Percentiles rank a stretch among this genome's conserved stretches.
Conservation (phyloP, 2,888 invertebrate species). For the Drosophila pseudotakahashii region DNA sequence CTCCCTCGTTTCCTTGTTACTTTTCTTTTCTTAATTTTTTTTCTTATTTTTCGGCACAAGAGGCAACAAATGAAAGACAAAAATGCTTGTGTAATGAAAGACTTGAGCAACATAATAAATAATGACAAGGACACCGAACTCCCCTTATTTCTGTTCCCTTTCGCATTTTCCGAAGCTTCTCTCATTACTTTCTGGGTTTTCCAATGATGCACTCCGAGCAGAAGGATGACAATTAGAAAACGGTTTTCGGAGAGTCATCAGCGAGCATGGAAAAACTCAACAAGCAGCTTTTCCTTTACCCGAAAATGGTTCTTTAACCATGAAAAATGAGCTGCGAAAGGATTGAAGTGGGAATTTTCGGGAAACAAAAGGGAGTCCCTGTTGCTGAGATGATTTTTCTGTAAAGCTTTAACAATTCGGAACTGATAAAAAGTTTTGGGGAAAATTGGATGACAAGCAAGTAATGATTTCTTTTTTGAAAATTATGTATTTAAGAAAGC, state of each 20-base stretch:
- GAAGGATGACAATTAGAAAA: slow-evolving; percentile 71
- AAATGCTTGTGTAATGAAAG: slow-evolving; percentile 76
- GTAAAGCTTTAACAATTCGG: not conserved
- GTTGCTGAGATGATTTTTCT: not conserved
- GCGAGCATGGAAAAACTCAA: slow-evolving; percentile 24
- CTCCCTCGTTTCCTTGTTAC: slow-evolving; percentile 27
- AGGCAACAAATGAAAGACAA: slow-evolving; percentile 70
- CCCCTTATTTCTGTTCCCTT: not conserved
- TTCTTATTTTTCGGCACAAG: slow-evolving; percentile 20
- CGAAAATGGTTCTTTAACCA: slow-evolving; percentile 37
- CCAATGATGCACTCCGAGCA: slow-evolving; percentile 37
- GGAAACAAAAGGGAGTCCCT: slow-evolving; percentile 8
- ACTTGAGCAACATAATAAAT: slow-evolving; percentile 76
- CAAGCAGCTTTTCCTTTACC: slow-evolving; percentile 38
- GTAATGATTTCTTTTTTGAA: not conserved
- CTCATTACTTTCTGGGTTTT: slow-evolving; percentile 29
- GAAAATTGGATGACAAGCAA: not conserved
- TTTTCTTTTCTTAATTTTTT: slow-evolving; percentile 8
- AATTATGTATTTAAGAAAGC: no score
- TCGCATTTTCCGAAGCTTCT: slow-evolving; percentile 14
- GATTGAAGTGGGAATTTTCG: slow-evolving; percentile 13
- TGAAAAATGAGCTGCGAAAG: slow-evolving; percentile 62
- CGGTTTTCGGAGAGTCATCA: slow-evolving; percentile 48
- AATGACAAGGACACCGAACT: slow-evolving; percentile 64
- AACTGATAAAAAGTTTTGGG: slow-evolving; percentile 6